Base-by-base conservation (phyloP, 1,140 invertebrate genomes). In the Platorchestia sp. region DNA sequence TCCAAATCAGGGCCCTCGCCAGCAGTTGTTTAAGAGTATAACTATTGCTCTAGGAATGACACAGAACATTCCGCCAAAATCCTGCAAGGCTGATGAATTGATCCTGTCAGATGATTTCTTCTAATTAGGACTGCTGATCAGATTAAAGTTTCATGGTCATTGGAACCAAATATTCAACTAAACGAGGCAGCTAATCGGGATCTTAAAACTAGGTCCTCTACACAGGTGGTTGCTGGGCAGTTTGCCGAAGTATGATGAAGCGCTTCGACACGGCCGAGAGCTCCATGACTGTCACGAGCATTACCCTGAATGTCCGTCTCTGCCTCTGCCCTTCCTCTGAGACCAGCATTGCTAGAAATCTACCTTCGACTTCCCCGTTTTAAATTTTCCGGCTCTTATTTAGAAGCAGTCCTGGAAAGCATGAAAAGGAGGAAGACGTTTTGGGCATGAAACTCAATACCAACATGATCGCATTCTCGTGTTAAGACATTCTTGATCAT, bases 311-410 rank as follows among this genome's bases (percentile, higher is more conserved):
- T 93, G 91, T 40, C 5, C 91, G 40, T 40, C 45, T 0, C 45
- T 93, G 43, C 91, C 91, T 47, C 91, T 93, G 91, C 91, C 91
- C 10, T 93, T 47, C 43, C 45, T 93, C 91, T 47, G 91, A 89
- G 14, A 10, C 59, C 14, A 75, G 59, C 3, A 27, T 3, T 75
- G 59, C 27, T 22, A 22, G 27, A 36, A 36, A 75, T 27, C 59
- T 22, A 75, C 59, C 14, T 75, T 10, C 59, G 27, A 75, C 14
- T 75, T 75, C 7, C n/a, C 3, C 59, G 27, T 75, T 27, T 51
- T 27, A 10, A 75, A 10, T 75, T 3, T 36, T 10, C 14, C 36
- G 59, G 59, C 36, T 75, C 59, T 75, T 27, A 36, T 75, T 10
- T 22, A 75, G 59, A 27, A 75, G 27, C 59, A 19, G 59, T 10